Evolutionary conservation across 2,888 invertebrate genomes (phyloP), one percentile per base, ranked within the genome.

Genomic region (Melitaea athalia): DNA sequence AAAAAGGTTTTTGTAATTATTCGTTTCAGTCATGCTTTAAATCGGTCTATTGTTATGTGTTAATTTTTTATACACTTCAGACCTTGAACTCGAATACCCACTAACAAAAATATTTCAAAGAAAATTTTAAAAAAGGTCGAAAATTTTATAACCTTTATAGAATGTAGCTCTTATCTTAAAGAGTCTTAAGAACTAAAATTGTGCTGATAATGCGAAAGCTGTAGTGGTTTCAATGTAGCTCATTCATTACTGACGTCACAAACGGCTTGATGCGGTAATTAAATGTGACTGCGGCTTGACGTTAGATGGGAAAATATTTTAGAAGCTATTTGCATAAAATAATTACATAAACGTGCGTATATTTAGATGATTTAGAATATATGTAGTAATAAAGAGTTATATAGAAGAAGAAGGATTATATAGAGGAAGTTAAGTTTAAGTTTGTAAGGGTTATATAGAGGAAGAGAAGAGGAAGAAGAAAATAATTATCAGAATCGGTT

Each of bases 251-350:
- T 33, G 47, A 60, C 62, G 57, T 45, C 57, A 47, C 61, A 42
- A 31, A 64, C 50, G 49, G 43, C 31, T 50, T 60, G 61, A 66
- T 69, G 47, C 59, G 53, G 59, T 69, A 66, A 66, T 69, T 69
- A 67, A 66, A 63, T 62, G 42, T 59, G 59, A 52, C 59, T 64
- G 60, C 53, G 42, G 63, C 64, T 64, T 64, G 64, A 53, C 49
- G 53, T 42, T 53, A 53, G 68, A 60, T 64, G 64, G 53, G 33
- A 57, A 59, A 63, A 57, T 38, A 64, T 49, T 57, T 64, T 50
- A 45, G 59, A 49, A 45, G 14, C 45, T 45, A 45, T 47, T 55
- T 63, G n/a, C 24, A 38, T 49, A 5, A 17, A 64, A 24, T 50
- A 33, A 7, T 10, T 47, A 14, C 38, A 11, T 17, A n/a, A 31